Evolutionary conservation across 1,140 invertebrate genomes (phyloP).

Genomic region (Aphelinus certus): DNA sequence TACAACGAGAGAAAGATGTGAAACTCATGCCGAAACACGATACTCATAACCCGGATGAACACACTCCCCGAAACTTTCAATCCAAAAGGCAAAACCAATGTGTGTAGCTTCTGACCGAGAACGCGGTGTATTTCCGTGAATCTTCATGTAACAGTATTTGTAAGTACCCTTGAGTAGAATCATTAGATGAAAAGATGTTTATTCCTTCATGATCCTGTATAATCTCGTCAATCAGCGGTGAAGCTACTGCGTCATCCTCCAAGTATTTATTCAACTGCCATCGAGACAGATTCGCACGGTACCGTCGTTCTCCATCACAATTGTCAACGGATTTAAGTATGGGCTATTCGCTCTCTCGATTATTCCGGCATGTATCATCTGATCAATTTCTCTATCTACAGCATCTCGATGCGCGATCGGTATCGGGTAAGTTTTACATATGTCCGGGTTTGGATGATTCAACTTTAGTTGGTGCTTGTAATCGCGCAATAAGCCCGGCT

Average conservation of each 20-base stretch:
- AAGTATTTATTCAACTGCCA: conserved; percentile 10
- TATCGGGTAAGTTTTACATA: background rate
- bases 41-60: conserved; percentile 1
- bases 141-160: conserved; percentile 6
- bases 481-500: background rate
- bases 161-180: background rate
- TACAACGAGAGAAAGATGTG: background rate
- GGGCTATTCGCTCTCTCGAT: background rate
- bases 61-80: conserved; percentile 1
- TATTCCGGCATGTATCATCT: background rate
- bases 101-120: background rate
- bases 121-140: conserved; percentile 19
- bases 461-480: background rate
- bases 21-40: background rate
- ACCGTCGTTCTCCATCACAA: background rate
- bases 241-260: background rate
- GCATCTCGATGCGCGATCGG: background rate
- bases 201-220: background rate
- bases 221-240: background rate
- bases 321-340: conserved; percentile 1
- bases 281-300: background rate
- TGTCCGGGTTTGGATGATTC: background rate
- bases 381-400: background rate
- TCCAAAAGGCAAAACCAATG: conserved; percentile 15
- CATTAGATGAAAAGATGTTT: background rate